These are phyloP conservation scores for Oreochromis mossambicus DNA, from an alignment of 2,797 vertebrate species.

Conservation along the genomic window DNA sequence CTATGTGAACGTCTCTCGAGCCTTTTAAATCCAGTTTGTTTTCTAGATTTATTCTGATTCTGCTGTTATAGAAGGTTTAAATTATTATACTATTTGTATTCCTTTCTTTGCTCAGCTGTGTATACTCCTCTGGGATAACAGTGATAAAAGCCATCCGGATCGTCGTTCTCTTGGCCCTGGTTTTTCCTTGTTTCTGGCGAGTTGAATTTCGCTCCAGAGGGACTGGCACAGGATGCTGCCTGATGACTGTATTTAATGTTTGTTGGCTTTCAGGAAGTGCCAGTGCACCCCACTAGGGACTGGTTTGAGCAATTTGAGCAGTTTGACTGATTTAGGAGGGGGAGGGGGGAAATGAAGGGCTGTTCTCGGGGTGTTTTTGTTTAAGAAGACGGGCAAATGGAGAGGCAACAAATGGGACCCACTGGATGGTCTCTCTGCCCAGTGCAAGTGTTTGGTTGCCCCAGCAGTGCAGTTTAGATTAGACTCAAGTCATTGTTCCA, in stretches of 20 bases:
- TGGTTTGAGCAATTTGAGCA: conserved; percentile 32
- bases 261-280: conserved; percentile 67
- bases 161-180: not conserved
- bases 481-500: conserved; percentile 51
- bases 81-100: not conserved
- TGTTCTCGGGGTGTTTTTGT: conserved; percentile 30
- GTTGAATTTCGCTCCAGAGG: conserved; percentile 11
- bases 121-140: not conserved
- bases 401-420: conserved; percentile 4
- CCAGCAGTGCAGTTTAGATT: conserved; percentile 43
- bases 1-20: not conserved
- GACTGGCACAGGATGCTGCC: conserved; percentile 41
- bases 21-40: too few relatives aligned
- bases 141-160: not conserved
- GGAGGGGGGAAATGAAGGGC: not conserved
- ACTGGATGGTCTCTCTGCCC: not conserved
- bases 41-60: not conserved
- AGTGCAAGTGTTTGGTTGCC: conserved; percentile 25
- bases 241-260: conserved; percentile 69
- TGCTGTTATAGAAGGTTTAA: not conserved
- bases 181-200: not conserved
- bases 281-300: conserved; percentile 49
- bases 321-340: conserved; percentile 10
- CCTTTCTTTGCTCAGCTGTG: not conserved
- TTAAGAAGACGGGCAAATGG: not conserved